phyloP scores from a whole-genome alignment of 2,113 vertebrate genomes.

The Xiphorhynchus elegans region DNA sequence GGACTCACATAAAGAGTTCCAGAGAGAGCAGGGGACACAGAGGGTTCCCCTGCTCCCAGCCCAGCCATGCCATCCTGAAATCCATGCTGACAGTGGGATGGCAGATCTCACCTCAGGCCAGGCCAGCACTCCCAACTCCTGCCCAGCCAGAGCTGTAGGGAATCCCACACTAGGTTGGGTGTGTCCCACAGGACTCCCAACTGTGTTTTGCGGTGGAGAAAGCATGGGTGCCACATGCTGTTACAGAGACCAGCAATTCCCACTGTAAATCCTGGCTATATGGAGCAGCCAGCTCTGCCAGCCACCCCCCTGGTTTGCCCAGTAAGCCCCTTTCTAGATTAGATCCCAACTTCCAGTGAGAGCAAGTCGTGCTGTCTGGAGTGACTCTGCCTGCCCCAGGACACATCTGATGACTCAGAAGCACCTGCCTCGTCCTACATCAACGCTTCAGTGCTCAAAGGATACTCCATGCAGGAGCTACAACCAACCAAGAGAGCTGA shows the following conservation, averaged over 20 bases:
- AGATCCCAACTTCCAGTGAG: background rate
- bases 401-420: background rate
- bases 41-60: too few relatives aligned
- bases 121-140: background rate
- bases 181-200: background rate
- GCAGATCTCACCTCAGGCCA: background rate
- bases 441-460: background rate
- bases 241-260: background rate
- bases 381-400: background rate
- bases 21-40: background rate
- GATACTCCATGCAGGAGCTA: background rate
- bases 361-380: background rate
- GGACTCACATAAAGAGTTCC: background rate
- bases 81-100: background rate
- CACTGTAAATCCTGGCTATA: background rate
- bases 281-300: background rate
- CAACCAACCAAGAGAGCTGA: rapidly evolving
- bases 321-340: background rate
- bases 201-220: background rate
- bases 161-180: background rate
- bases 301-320: background rate
- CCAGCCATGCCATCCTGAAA: background rate
- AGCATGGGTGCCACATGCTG: background rate
- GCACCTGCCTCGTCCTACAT: background rate
- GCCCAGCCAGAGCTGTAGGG: background rate